Conservation (phyloP, 2,797 vertebrate species). For the Urophycis tenuis region DNA sequence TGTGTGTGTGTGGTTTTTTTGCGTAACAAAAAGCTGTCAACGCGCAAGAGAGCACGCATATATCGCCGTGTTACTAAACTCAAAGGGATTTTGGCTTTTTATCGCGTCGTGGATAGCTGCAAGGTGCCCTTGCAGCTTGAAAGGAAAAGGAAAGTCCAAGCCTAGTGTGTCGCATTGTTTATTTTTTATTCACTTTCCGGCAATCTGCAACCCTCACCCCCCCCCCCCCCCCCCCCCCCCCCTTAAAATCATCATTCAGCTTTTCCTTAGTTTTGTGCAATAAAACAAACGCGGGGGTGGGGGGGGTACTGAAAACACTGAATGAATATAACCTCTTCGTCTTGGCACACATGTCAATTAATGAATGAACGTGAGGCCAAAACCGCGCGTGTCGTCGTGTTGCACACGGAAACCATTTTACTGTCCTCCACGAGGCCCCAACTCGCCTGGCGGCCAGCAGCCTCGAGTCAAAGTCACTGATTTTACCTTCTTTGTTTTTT, state of each 20-base stretch:
- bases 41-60: no score
- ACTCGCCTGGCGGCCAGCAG: constrained; percentile 4
- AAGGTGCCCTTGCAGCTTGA: neutral
- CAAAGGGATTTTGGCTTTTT: no score
- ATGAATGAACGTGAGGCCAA: neutral
- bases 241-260: no score
- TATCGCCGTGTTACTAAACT: no score
- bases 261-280: neutral
- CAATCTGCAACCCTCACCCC: neutral
- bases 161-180: neutral
- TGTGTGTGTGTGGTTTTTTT: no score
- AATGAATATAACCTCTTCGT: neutral
- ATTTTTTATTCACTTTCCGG: neutral
- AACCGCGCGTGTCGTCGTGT: neutral
- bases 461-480: constrained; percentile 22
- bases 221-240: no score
- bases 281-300: neutral
- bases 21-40: neutral
- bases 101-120: no score
- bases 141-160: constrained; percentile 26
- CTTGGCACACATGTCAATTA: neutral
- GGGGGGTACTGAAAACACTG: neutral
- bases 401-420: neutral
- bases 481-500: no score
- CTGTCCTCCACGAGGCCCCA: neutral